Conservation (phyloP, 2,113 vertebrate genomes). For the Cyprinus carpio region DNA sequence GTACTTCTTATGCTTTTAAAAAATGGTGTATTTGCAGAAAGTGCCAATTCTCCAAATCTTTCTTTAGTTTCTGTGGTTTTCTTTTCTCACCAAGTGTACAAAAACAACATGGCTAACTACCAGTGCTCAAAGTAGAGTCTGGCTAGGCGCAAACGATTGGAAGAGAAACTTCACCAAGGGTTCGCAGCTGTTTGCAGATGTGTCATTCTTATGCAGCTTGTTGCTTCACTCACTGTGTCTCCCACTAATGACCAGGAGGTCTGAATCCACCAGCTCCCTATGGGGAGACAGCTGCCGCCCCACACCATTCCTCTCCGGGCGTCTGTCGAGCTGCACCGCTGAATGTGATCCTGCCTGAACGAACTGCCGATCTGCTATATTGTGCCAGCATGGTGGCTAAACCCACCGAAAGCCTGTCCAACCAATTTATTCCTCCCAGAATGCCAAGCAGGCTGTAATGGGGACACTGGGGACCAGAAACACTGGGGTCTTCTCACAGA, state of each 20-base stretch:
- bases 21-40: not conserved
- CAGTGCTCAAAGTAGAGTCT: not conserved
- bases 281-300: constrained; percentile 76
- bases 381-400: constrained; percentile 77
- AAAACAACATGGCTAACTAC: not conserved
- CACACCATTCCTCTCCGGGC: constrained; percentile 58
- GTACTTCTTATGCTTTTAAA: not conserved
- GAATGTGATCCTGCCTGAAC: constrained; percentile 66
- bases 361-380: constrained; percentile 63
- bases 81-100: not conserved
- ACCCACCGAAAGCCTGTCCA: constrained; percentile 72
- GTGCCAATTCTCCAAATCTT: not conserved
- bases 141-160: not conserved
- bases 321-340: constrained; percentile 49
- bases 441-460: constrained; percentile 74
- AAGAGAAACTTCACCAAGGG: constrained; percentile 50
- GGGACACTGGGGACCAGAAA: constrained; percentile 69
- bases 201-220: constrained; percentile 61
- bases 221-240: constrained; percentile 60
- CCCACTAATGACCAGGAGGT: constrained; percentile 75
- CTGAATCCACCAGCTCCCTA: constrained; percentile 66
- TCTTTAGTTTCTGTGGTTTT: not conserved
- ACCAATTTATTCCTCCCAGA: constrained; percentile 74
- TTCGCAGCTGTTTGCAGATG: constrained; percentile 69
- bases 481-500: constrained; percentile 63